phyloP scores from a whole-genome alignment of 2,888 invertebrate species.

The Spodoptera picta region DNA sequence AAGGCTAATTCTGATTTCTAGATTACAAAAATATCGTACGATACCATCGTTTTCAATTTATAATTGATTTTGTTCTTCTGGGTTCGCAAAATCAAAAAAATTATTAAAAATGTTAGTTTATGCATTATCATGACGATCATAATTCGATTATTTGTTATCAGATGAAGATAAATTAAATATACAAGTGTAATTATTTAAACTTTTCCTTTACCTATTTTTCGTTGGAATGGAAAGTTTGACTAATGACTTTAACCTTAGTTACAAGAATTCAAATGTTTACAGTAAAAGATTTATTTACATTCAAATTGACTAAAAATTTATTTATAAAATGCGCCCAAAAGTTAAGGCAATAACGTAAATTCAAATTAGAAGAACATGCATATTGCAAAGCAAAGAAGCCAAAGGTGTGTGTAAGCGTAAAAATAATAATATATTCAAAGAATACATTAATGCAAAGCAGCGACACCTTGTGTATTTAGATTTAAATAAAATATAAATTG shows the following conservation, averaged over 20 bases:
- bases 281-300: too few species aligned
- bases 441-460: slow-evolving; percentile 19
- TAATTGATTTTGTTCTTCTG: too few species aligned
- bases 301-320: too few species aligned
- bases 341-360: slow-evolving; percentile 12
- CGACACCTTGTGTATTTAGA: background rate
- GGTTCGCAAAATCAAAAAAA: too few species aligned
- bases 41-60: too few species aligned
- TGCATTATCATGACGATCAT: too few species aligned
- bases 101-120: too few species aligned
- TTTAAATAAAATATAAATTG: background rate
- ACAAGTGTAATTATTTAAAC: too few species aligned
- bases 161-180: background rate
- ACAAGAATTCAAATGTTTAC: too few species aligned
- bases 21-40: slow-evolving; percentile 2
- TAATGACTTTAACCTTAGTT: too few species aligned
- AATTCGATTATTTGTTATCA: slow-evolving; percentile 7
- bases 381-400: slow-evolving; percentile 3
- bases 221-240: too few species aligned
- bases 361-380: slow-evolving; percentile 15
- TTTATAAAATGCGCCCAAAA: background rate
- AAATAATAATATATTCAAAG: slow-evolving; percentile 28
- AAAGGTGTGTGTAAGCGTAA: slow-evolving; percentile 13
- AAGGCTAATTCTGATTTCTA: slow-evolving; percentile 24
- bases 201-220: too few species aligned